A percentile compares a stretch with the other conserved stretches of the same genome.
Conservation (phyloP, 2,113 vertebrate species). For the Eonycteris spelaea region DNA sequence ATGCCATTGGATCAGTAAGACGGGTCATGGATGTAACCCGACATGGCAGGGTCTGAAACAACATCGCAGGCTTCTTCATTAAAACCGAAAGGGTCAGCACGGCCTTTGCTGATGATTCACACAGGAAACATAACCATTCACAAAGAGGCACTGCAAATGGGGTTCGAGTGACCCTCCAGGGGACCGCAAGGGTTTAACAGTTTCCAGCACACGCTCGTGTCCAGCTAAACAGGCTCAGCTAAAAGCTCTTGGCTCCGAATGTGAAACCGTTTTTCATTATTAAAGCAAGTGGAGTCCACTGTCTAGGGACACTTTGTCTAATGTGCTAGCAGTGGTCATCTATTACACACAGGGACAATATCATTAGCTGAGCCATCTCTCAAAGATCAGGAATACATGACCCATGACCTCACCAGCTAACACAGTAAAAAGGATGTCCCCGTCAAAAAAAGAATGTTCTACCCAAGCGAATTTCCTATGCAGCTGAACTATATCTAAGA, state of each 20-base stretch:
- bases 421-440: background rate
- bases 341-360: background rate
- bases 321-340: background rate
- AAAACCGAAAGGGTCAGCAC: slow-evolving; percentile 70
- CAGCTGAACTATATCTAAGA: background rate
- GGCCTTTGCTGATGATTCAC: slow-evolving; percentile 53
- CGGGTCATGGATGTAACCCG: slow-evolving; percentile 23
- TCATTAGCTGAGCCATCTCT: background rate
- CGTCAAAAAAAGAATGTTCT: background rate
- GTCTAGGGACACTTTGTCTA: background rate
- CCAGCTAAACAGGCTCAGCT: background rate
- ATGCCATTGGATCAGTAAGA: slow-evolving; percentile 54
- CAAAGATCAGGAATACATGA: background rate
- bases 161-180: background rate
- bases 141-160: slow-evolving; percentile 22
- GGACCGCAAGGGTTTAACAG: background rate
- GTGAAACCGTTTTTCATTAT: background rate
- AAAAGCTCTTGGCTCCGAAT: background rate
- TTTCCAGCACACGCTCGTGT: background rate
- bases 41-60: slow-evolving; percentile 63
- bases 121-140: background rate
- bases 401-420: background rate
- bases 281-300: background rate
- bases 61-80: slow-evolving; percentile 69
- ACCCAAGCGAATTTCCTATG: background rate